These are phyloP conservation scores for Atta texana DNA, from an alignment of 1,140 invertebrate genomes.

Conservation along the genomic window DNA sequence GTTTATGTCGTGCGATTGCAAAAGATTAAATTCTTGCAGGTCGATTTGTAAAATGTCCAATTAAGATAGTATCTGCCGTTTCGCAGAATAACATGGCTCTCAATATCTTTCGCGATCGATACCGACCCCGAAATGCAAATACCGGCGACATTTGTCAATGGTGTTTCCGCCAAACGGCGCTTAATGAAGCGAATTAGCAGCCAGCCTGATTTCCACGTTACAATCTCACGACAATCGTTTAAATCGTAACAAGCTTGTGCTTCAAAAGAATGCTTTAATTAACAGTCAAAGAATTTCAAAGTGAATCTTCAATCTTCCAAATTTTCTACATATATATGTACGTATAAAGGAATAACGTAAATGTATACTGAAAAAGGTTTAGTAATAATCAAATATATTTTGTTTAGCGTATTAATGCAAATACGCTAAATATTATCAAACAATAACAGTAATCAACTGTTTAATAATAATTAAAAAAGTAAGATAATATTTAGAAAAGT, in stretches of 20 bases:
- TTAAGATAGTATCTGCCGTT: slow-evolving; percentile 34
- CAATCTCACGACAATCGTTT: slow-evolving; percentile 28
- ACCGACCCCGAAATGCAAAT: slow-evolving; percentile 49
- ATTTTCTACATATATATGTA: not conserved
- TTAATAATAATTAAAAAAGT: no score
- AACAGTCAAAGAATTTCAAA: not conserved
- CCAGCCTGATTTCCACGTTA: slow-evolving; percentile 46
- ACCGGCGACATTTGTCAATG: slow-evolving; percentile 52
- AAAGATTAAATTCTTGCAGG: not conserved
- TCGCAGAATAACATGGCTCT: slow-evolving; percentile 25
- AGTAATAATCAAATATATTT: no score
- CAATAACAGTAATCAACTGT: no score
- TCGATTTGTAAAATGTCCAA: slow-evolving; percentile 52
- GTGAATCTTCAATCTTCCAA: not conserved
- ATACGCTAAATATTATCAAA: no score
- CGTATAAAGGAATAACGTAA: no score
- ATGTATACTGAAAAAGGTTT: no score
- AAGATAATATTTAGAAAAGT: no score
- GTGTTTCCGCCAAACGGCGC: slow-evolving; percentile 40
- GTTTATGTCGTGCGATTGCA: slow-evolving; percentile 13
- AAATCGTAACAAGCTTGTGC: slow-evolving; percentile 45
- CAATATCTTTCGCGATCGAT: slow-evolving; percentile 52
- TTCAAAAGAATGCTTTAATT: slow-evolving; percentile 40
- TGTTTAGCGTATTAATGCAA: no score
- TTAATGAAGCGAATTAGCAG: slow-evolving; percentile 63